A percentile compares a stretch with the other conserved stretches of the same genome.
These are phyloP conservation scores for Drosophila pegasa DNA, from an alignment of 2,888 invertebrate species.

Conservation along the genomic window DNA sequence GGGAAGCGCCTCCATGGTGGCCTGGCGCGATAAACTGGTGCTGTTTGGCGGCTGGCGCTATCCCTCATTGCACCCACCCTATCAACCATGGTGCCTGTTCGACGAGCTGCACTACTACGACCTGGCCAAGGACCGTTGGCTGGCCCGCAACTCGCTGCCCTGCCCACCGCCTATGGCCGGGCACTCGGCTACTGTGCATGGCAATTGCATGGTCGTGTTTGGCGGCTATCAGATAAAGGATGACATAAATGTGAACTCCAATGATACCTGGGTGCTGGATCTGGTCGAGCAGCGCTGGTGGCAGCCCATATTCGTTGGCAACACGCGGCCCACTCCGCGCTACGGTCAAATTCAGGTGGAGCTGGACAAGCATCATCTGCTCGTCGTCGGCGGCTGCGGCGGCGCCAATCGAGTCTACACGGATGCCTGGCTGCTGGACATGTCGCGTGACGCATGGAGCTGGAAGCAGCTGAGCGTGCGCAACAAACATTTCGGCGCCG, in stretches of 20 bases:
- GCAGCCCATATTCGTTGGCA: conserved; percentile 88
- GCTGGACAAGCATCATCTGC: conserved; percentile 90
- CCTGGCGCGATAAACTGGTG: conserved; percentile 92
- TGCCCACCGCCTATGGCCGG: conserved; percentile 89
- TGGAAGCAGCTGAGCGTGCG: conserved; percentile 91
- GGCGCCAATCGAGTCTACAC: conserved; percentile 94
- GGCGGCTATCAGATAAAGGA: conserved; percentile 88
- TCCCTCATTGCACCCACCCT: conserved; percentile 93
- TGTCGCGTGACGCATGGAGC: conserved; percentile 89
- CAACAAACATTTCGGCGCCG: conserved; percentile 92
- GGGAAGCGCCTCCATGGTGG: conserved; percentile 96
- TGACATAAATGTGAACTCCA: conserved; percentile 87
- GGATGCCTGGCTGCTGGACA: conserved; percentile 95
- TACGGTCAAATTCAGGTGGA: conserved; percentile 97
- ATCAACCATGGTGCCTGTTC: conserved; percentile 94
- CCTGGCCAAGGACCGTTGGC: conserved; percentile 92
- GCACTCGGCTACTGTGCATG: conserved; percentile 95
- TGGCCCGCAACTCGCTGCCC: conserved; percentile 66
- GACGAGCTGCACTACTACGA: conserved; percentile 96
- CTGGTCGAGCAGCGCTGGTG: conserved; percentile 91
- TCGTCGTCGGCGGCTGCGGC: conserved; percentile 94
- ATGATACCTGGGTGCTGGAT: conserved; percentile 96
- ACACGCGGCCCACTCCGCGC: conserved; percentile 90
- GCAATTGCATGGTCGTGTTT: conserved; percentile 93
- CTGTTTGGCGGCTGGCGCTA: conserved; percentile 98